Base-by-base conservation (phyloP, 92 coral and sea anemone genomes). In the Heteractis magnifica region DNA sequence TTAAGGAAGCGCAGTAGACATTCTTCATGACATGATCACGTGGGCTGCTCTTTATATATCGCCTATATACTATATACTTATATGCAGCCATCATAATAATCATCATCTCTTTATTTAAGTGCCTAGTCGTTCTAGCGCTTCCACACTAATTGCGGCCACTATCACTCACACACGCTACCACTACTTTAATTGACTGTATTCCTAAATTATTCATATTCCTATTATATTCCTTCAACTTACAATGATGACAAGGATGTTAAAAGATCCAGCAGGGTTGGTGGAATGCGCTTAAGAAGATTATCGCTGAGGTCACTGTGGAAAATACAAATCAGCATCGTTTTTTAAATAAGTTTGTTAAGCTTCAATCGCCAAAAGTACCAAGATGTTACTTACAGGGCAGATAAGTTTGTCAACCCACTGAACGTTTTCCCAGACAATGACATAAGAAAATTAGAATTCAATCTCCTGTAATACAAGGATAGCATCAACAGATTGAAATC, bases 301-400 rank as follows among this genome's bases (percentile, higher is more conserved):
- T 68, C 23, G 49, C 73, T 68, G 73, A 68, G 73, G 73, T 68
- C 73, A 13, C 73, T 68, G 49, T 21, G 58, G 13, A 23, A 68
- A 23, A 68, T 7, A 26, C 5, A 68, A 4, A 68, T 20, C 20
- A 4, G 14, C 10, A 6, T 68, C 21, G 4, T 23, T 1, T 59
- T 59, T 13, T 13, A 58, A 8, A 55, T 13, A 55, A 1, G 14
- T 55, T 8, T 55, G 16, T 13, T 13, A 6, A 62, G 14, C 14
- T 9, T 13, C 20, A 62, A 62, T 18, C 19, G 18, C 2, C 4
- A 9, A 20, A 26, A 23, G 5, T 5, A 64, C 6, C 41, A 68
- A 68, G 15, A 68, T 21, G 13, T 53, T 48, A 68, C 73, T 68
- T 26, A 68, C 73, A 68, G 23, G 49, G 49, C 23, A 6, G 48